Conservation (phyloP, 2,888 invertebrate species). For the Chromoteleia sp. region DNA sequence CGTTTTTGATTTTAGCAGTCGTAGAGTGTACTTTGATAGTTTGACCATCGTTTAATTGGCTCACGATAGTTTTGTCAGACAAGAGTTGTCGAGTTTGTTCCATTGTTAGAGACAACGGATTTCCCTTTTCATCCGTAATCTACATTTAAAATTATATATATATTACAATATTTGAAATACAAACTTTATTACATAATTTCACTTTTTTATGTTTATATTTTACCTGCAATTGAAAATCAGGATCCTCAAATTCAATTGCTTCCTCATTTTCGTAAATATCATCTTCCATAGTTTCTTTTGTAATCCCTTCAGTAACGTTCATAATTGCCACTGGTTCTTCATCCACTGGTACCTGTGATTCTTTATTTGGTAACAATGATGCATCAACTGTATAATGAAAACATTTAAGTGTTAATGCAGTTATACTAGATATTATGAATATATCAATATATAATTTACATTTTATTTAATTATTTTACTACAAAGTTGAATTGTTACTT, state of each 20-base stretch:
- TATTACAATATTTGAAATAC: slow-evolving; percentile 13
- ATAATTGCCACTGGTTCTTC: slow-evolving; percentile 76
- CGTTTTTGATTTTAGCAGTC: slow-evolving; percentile 36
- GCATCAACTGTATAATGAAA: slow-evolving; percentile 75
- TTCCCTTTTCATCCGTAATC: slow-evolving; percentile 89
- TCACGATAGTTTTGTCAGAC: slow-evolving; percentile 85
- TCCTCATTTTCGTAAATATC: slow-evolving; percentile 71
- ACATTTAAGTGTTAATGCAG: background rate
- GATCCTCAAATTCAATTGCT: slow-evolving; percentile 71
- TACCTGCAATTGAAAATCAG: slow-evolving; percentile 82
- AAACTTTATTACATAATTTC: slow-evolving; percentile 2
- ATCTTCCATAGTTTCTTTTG: slow-evolving; percentile 69
- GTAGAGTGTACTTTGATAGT: slow-evolving; percentile 79
- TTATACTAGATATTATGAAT: no score
- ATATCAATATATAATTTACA: slow-evolving; percentile 16
- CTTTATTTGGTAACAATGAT: slow-evolving; percentile 75
- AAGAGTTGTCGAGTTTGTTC: slow-evolving; percentile 89
- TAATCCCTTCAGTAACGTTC: slow-evolving; percentile 73
- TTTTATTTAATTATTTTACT: background rate
- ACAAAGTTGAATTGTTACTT: no score
- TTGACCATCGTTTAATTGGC: slow-evolving; percentile 80
- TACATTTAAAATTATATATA: slow-evolving; percentile 77
- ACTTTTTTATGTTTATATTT: background rate
- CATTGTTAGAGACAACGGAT: slow-evolving; percentile 89
- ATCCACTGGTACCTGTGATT: slow-evolving; percentile 55